Base-by-base conservation (phyloP, 2,797 vertebrate genomes). In the Pseudopleuronectes americanus region DNA sequence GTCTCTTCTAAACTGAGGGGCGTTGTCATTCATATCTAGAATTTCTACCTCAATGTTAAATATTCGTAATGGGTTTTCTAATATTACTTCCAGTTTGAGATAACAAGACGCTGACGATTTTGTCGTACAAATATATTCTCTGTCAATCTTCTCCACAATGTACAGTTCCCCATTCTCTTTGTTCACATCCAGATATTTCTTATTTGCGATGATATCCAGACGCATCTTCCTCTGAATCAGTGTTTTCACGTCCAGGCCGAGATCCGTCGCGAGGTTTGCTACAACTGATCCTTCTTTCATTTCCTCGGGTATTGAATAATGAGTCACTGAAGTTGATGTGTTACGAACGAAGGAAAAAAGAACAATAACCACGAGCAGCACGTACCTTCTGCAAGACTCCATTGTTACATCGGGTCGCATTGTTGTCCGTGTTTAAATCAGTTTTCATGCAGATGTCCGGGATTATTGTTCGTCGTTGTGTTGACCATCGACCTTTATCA, bases 11-110 rank as follows among this genome's bases (percentile, higher is more conserved):
- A 86, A 86, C 0, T 81, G 76, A 0, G 84, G 84, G 55, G 82
- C 80, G 84, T 92, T 91, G 75, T 92, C 91, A 6, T 92, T 93
- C 0, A 92, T 90, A 38, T 90, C 88, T 0, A 80, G 1, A 4
- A 89, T 78, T 48, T 92, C 90, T 0, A 91, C 0, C 53, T 92
- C 88, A 0, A 91, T 87, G 0, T 89, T 86, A 38, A 90, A 92
- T 0, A 90, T 92, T 0, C 91, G 26, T 0, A 88, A 0, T 0
- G 93, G 93, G 0, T 87, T 92, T 57, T 93, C 90, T 0, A 94
- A 1, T 3, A 63, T 89, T 0, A 70, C 57, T 0, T 93, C 90
- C 5, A 94, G 38, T 54, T 53, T 92, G 0, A 94, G 17, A 51
- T 81, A 92, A 6, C 93, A 94, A 0, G 76, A 80, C 6, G 28